Conservation (phyloP, 2,797 vertebrate species). For the Tokudaia tokunoshimensis region DNA sequence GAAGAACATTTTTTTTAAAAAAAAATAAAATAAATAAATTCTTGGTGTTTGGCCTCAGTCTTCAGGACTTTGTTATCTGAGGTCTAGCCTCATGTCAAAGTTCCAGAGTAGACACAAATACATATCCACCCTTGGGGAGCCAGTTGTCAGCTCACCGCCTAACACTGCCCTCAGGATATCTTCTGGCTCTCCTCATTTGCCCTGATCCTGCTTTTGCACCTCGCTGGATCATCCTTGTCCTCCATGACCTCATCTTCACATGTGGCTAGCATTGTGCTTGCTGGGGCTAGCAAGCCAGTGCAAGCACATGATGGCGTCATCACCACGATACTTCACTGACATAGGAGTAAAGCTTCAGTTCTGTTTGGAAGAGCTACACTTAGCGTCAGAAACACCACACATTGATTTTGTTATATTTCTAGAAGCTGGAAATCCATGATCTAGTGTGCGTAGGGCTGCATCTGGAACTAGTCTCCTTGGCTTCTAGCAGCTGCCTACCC, state of each 20-base stretch:
- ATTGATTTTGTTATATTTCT: background rate
- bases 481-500: background rate
- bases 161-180: accelerated
- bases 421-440: background rate
- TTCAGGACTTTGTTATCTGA: background rate
- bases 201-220: background rate
- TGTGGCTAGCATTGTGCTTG: accelerated
- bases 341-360: accelerated
- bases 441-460: no score
- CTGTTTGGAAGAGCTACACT: background rate
- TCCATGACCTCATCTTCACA: accelerated
- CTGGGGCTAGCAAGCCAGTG: no score
- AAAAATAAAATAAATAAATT: no score
- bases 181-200: accelerated
- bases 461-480: background rate
- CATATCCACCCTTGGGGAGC: accelerated
- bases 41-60: background rate
- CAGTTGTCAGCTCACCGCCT: no score
- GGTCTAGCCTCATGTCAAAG: background rate
- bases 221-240: background rate
- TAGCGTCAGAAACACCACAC: no score
- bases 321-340: accelerated
- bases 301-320: accelerated
- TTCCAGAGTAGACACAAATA: background rate
- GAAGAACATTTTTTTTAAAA: background rate